These are phyloP conservation scores for Recurvirostra avosetta DNA, from an alignment of 2,113 vertebrate genomes.

Conservation along the genomic window DNA sequence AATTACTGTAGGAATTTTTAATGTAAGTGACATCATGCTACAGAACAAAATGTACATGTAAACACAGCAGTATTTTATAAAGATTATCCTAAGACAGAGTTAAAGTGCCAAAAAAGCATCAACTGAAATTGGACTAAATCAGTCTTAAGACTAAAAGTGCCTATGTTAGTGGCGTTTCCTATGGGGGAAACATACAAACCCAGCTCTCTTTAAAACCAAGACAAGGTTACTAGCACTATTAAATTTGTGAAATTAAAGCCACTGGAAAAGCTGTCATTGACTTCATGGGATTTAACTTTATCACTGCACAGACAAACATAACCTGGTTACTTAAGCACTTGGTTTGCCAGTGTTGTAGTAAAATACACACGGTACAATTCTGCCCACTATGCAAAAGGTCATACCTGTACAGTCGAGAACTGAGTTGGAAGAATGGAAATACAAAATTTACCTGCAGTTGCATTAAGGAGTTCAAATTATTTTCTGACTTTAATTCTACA, in stretches of 20 bases:
- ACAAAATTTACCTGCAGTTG: not conserved
- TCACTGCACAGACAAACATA: not conserved
- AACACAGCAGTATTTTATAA: not conserved
- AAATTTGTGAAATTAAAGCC: not conserved
- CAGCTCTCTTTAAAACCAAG: not conserved
- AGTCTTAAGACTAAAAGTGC: not conserved
- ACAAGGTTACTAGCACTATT: not conserved
- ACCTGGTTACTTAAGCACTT: not conserved
- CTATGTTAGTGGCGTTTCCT: not conserved
- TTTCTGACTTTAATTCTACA: not conserved
- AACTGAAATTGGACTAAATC: not conserved
- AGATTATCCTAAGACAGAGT: not conserved
- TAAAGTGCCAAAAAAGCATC: not conserved
- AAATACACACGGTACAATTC: not conserved
- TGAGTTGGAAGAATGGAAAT: not conserved
- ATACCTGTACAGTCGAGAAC: accelerated
- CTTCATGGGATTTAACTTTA: not conserved
- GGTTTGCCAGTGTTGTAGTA: not conserved
- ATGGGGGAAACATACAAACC: not conserved
- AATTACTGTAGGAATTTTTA: not conserved
- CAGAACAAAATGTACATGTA: not conserved
- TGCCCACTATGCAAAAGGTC: not conserved
- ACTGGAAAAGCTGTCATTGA: not conserved
- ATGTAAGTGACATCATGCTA: not conserved
- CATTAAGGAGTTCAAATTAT: not conserved